phyloP scores from a whole-genome alignment of 2,888 invertebrate genomes.

The Tetanocera ferruginea region DNA sequence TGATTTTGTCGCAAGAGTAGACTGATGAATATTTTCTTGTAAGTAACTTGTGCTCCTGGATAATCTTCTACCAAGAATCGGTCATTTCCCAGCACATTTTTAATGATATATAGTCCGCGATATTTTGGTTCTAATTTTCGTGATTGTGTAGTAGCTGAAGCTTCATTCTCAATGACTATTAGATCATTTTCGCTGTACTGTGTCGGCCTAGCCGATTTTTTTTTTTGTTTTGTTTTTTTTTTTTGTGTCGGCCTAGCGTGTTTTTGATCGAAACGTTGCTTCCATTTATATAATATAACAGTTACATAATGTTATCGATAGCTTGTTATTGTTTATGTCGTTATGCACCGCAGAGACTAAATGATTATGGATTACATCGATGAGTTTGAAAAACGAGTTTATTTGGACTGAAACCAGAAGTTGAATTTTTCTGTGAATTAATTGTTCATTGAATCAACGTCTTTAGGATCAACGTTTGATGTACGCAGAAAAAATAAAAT shows the following conservation, averaged over 20 bases:
- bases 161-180: no score
- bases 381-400: conserved; percentile 49
- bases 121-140: no score
- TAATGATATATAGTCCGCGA: no score
- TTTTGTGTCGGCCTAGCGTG: conserved; percentile 30
- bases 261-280: no score
- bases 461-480: neutral
- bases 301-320: conserved; percentile 1
- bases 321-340: conserved; percentile 35
- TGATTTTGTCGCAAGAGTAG: conserved; percentile 37
- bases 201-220: no score
- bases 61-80: conserved; percentile 39
- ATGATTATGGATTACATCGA: no score
- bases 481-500: neutral
- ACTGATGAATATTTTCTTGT: conserved; percentile 27
- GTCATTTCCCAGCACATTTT: no score
- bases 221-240: no score
- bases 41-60: conserved; percentile 25
- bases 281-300: conserved; percentile 37
- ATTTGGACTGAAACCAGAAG: conserved; percentile 44
- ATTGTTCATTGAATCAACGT: conserved; percentile 44
- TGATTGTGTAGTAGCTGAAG: no score
- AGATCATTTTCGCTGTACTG: conserved; percentile 33
- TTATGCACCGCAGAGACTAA: no score
- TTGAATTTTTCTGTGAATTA: conserved; percentile 40